Evolutionary conservation across 2,113 vertebrate genomes (phyloP).

Genomic region (Galemys pyrenaicus): DNA sequence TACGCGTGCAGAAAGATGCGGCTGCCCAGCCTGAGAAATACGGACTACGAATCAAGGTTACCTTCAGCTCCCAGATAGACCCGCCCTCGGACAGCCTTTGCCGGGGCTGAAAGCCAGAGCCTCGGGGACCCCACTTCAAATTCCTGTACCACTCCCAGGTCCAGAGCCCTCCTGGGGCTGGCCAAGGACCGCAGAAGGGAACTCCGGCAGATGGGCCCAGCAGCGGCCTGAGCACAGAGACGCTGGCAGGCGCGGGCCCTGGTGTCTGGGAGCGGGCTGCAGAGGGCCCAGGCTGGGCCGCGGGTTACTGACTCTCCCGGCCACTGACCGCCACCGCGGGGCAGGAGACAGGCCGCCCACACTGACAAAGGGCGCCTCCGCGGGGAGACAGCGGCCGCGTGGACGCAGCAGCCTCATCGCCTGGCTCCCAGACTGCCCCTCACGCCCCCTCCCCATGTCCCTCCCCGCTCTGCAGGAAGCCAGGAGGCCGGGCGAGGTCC

Average conservation of each 20-base stretch:
- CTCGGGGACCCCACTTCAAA: not conserved
- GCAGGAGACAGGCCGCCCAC: not conserved
- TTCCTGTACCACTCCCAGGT: not conserved
- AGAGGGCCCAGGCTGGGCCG: no score
- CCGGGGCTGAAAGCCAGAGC: not conserved
- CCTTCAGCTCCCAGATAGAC: not conserved
- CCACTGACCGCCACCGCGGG: not conserved
- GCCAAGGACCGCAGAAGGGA: not conserved
- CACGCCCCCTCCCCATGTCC: not conserved
- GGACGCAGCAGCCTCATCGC: not conserved
- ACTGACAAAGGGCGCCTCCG: not conserved
- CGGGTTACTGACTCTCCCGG: no score
- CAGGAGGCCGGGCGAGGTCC: not conserved
- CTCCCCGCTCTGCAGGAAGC: not conserved
- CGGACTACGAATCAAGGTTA: not conserved
- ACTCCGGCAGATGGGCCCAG: fast-evolving
- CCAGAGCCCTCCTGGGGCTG: not conserved
- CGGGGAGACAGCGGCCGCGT: not conserved
- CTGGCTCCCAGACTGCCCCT: not conserved
- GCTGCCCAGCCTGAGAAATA: not conserved
- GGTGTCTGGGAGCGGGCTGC: fast-evolving
- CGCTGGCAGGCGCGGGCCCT: fast-evolving
- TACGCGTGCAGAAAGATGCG: not conserved
- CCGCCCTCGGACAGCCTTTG: not conserved
- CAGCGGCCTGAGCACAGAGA: no score